Evolutionary conservation across 2,797 vertebrate species (phyloP), one percentile per base, ranked within the genome.

Genomic region (Coreius guichenoti): DNA sequence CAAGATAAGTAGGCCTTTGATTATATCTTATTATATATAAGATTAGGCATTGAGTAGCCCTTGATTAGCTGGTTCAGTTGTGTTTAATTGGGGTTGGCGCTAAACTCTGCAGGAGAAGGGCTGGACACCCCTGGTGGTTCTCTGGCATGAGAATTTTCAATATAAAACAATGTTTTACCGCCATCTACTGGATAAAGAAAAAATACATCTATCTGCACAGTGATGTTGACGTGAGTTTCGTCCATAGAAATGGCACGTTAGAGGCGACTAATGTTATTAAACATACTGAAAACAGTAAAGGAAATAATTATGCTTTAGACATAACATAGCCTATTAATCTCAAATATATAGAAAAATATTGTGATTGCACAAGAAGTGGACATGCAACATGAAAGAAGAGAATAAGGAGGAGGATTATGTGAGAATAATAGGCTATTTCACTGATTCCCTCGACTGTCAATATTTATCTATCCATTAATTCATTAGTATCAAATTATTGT

Each of bases 141-240:
- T 16, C 3, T 23, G 26, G 31, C 3, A 21, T 4, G 9, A 23
- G 12, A 36, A 8, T 8, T 49, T n/a, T 56, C 39, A 43, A 77
- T 8, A 54, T 23, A 56, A n/a, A 39, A 26, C 5, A 23, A 68
- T 56, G 13, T 69, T 87, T 65, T 87, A 76, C 14, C 67, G 61
- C 86, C 81, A 84, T 84, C 86, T 87, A 61, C 58, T 84, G 86
- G 81, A 72, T 29, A 58, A 51, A 69, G 13, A 4, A 45, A 39
- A 21, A 2, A 58, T 49, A 26, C 11, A 75, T 26, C 17, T 26
- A 74, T 58, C 11, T 76, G 8, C 39, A 76, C 23, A 39, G 43
- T 45, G 51, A 56, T 29, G 17, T 73, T 29, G 4, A 19, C 8
- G 3, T 19, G n/a, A 26, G 70, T 31, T 73, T 74, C 2, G 29